Base-by-base conservation (phyloP, 2,797 vertebrate genomes). In the Chloroceryle inda region DNA sequence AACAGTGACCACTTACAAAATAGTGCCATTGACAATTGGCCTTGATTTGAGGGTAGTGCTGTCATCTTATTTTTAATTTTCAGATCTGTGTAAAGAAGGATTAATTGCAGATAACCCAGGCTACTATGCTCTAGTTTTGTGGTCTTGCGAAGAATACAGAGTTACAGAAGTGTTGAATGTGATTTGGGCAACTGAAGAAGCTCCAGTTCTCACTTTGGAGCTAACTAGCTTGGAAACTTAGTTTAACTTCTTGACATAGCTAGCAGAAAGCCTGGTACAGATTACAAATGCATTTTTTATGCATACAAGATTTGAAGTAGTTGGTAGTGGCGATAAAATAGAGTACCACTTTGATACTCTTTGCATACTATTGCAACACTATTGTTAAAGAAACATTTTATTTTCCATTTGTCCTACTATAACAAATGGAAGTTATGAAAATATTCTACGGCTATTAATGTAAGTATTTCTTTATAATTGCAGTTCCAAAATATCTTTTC, bases 351-450 rank as follows among this genome's bases (percentile, higher is more conserved):
- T 71, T 67, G 16, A 71, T 90, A 47, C 21, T 69, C 1, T 33
- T 71, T 69, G 49, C 47, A 62, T 62, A 55, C 27, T 71, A 10
- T 69, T 63, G 20, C 10, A 42, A 35, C 58, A n/a, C 11, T 64
- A 10, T 74, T 59, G 45, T 71, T 78, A 76, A 66, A 68, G 23
- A 62, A 72, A 23, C 6, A 14, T 27, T 37, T 74, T 82, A 37
- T 67, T 24, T 52, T 66, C 22, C 12, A 10, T 72, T 86, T 62
- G 22, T 61, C 16, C n/a, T 58, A 69, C 71, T 75, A 21, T 93
- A 82, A 79, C 59, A 79, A 79, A 88, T 89, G 24, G 27, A 92
- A 81, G 16, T 37, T 94, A 78, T 66, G 95, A 56, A 35, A 93
- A 84, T 80, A 71, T 85, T 88, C 29, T 75, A 9, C 12, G 29